phyloP scores from a whole-genome alignment of 2,888 invertebrate genomes.

The Tridacna crocea region DNA sequence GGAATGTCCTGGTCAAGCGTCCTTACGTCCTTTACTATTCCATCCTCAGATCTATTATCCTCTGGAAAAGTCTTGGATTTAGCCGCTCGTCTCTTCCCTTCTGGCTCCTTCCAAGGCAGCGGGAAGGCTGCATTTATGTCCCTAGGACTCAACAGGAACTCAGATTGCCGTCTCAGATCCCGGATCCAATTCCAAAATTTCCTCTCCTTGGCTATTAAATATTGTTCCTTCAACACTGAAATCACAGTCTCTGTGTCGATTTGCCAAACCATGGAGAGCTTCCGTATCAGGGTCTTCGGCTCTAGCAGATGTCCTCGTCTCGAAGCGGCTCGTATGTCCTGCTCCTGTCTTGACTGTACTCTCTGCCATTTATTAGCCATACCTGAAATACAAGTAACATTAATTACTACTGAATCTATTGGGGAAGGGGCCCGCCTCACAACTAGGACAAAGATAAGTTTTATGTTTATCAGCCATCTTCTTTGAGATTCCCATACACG shows the following conservation, averaged over 20 bases:
- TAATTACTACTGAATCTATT: background rate
- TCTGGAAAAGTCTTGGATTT: background rate
- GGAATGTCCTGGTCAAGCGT: background rate
- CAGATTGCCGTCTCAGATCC: background rate
- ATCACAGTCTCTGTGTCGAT: background rate
- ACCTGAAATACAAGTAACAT: background rate
- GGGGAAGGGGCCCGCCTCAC: background rate
- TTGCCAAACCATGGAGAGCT: background rate
- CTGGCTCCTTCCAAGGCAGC: background rate
- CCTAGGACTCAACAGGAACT: background rate
- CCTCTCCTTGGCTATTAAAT: background rate
- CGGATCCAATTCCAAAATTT: background rate
- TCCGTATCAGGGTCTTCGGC: background rate
- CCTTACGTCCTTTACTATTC: background rate
- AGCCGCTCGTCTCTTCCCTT: background rate
- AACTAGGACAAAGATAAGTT: background rate
- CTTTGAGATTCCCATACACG: background rate
- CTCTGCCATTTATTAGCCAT: background rate
- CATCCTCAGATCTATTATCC: background rate
- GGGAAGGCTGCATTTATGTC: background rate
- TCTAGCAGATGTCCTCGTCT: background rate
- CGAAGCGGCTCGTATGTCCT: conserved; percentile 7
- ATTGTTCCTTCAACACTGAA: background rate
- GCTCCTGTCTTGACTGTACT: background rate
- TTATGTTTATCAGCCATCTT: background rate